Percentiles rank a stretch among this genome's conserved stretches.
phyloP scores from a whole-genome alignment of 2,888 invertebrate genomes.

The Unio pictorum region DNA sequence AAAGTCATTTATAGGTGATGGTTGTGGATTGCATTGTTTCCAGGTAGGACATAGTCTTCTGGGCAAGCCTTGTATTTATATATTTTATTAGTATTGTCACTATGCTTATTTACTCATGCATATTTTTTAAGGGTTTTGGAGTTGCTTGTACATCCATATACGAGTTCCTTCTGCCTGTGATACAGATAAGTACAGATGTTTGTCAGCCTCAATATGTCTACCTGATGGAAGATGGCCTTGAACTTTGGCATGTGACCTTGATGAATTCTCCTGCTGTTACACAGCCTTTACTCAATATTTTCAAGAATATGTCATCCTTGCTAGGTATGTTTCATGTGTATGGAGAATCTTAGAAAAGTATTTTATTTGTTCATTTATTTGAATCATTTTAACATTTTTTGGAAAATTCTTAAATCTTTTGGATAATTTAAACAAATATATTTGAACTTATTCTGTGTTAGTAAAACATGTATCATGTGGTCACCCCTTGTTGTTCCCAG shows the following conservation, averaged over 20 bases:
- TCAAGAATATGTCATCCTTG: constrained; percentile 61
- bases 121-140: constrained; percentile 63
- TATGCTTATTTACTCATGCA: not conserved
- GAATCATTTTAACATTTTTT: no score
- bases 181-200: constrained; percentile 84
- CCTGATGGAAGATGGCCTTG: constrained; percentile 91
- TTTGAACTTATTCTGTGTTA: no score
- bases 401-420: no score
- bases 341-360: no score
- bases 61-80: no score
- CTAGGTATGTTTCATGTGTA: constrained; percentile 50
- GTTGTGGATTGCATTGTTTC: no score
- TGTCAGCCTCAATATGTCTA: constrained; percentile 87
- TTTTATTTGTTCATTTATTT: no score
- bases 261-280: constrained; percentile 80
- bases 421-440: no score
- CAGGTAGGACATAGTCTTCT: no score
- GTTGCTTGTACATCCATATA: constrained; percentile 66
- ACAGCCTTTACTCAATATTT: constrained; percentile 77
- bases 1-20: no score
- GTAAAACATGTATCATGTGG: no score
- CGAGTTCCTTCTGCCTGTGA: constrained; percentile 77
- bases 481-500: no score
- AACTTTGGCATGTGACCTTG: constrained; percentile 89
- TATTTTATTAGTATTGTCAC: not conserved